Percentiles rank a stretch among this genome's conserved stretches.
These are phyloP conservation scores for Pipistrellus pygmaeus DNA, from an alignment of 2,797 vertebrate genomes.

Conservation along the genomic window DNA sequence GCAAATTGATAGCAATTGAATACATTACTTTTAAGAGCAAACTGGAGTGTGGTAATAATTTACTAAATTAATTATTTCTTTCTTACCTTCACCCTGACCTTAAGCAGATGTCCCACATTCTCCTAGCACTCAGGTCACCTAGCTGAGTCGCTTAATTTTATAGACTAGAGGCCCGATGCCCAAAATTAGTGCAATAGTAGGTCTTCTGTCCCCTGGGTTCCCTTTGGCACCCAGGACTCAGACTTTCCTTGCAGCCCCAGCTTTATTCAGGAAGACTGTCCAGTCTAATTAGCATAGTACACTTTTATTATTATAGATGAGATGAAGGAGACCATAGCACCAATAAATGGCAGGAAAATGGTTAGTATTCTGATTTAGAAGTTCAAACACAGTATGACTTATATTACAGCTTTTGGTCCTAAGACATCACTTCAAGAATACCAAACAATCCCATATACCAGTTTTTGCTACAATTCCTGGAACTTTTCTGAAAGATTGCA, in stretches of 20 bases:
- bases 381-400: background rate
- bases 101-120: background rate
- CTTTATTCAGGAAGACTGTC: no score
- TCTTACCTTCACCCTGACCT: background rate
- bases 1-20: background rate
- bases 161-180: background rate
- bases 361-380: background rate
- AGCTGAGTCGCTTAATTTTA: constrained; percentile 2
- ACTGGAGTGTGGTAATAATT: background rate
- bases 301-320: background rate
- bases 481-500: background rate
- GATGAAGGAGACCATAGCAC: background rate
- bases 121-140: background rate
- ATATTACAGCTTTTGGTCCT: background rate
- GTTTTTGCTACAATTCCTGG: background rate
- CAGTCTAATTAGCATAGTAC: no score
- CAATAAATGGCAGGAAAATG: constrained; percentile 2
- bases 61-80: background rate
- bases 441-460: background rate
- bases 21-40: background rate
- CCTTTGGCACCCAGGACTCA: no score
- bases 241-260: no score
- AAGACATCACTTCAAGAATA: background rate
- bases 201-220: no score
- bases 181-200: no score